phyloP scores from a whole-genome alignment of 2,113 vertebrate genomes.

The Sprattus sprattus region DNA sequence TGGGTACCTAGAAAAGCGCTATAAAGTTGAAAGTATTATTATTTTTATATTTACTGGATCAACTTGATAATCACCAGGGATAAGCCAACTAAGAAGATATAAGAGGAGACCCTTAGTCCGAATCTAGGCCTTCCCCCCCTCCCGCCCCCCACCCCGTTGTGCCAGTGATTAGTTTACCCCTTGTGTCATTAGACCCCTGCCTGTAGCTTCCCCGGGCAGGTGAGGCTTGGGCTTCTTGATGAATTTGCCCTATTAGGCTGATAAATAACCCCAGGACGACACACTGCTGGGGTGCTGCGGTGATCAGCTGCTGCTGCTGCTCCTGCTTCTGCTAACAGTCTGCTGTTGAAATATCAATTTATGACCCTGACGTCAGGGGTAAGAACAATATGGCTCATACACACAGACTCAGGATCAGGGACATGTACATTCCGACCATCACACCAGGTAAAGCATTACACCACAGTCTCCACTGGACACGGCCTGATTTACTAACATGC shows the following conservation, averaged over 20 bases:
- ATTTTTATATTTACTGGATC: too few species aligned
- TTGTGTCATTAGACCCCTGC: slow-evolving; percentile 62
- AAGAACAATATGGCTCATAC: too few species aligned
- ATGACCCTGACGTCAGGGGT: too few species aligned
- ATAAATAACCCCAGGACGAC: slow-evolving; percentile 55
- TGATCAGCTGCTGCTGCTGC: slow-evolving; percentile 48
- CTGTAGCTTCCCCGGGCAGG: slow-evolving; percentile 50
- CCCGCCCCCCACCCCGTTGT: slow-evolving; percentile 3
- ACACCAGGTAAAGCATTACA: too few species aligned
- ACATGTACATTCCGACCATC: too few species aligned
- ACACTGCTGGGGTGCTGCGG: slow-evolving; percentile 39
- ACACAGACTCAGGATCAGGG: too few species aligned
- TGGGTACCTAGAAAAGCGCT: too few species aligned
- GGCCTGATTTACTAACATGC: too few species aligned
- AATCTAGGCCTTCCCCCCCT: slow-evolving; percentile 23
- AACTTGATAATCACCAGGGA: too few species aligned
- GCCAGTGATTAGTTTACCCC: slow-evolving; percentile 45
- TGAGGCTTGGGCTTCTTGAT: slow-evolving; percentile 57
- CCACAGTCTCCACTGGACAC: too few species aligned
- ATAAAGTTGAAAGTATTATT: too few species aligned
- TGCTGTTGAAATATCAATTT: too few species aligned
- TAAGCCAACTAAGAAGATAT: not conserved
- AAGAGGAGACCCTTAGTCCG: slow-evolving; percentile 36
- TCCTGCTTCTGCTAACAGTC: slow-evolving; percentile 32
- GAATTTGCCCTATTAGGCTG: slow-evolving; percentile 64